These are phyloP conservation scores for Penaeus indicus DNA, from an alignment of 1,140 invertebrate genomes.

Conservation along the genomic window DNA sequence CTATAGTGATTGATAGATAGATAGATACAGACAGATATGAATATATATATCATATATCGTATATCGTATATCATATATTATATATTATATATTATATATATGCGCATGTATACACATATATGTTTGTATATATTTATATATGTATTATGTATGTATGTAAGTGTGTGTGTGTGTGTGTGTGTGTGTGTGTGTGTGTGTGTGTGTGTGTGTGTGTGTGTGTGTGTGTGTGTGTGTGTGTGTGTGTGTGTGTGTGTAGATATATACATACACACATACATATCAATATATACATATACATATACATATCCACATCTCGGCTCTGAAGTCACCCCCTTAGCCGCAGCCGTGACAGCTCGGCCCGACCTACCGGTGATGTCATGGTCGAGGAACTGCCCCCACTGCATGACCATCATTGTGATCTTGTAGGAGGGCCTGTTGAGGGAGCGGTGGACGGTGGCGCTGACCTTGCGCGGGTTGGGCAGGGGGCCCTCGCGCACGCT, in stretches of 20 bases:
- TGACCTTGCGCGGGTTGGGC: constrained; percentile 68
- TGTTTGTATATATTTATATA: too few relatives aligned
- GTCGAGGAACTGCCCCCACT: constrained; percentile 72
- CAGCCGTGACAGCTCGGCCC: background rate
- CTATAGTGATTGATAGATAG: too few relatives aligned
- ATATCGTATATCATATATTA: too few relatives aligned
- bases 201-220: background rate
- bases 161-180: too few relatives aligned
- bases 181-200: background rate
- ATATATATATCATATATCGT: too few relatives aligned
- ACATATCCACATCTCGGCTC: background rate
- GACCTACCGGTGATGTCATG: constrained; percentile 68
- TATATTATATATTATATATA: too few relatives aligned
- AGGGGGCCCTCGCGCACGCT: constrained; percentile 61
- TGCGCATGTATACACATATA: too few relatives aligned
- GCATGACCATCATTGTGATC: constrained; percentile 85
- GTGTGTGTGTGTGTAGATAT: background rate
- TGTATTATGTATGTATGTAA: too few relatives aligned
- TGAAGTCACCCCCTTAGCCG: background rate
- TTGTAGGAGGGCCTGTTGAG: constrained; percentile 68
- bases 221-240: background rate
- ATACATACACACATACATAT: background rate
- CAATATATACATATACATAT: background rate
- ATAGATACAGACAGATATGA: too few relatives aligned
- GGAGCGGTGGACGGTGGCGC: constrained; percentile 69